phyloP scores from a whole-genome alignment of 2,113 vertebrate genomes.

The Porphyrio hochstetteri region DNA sequence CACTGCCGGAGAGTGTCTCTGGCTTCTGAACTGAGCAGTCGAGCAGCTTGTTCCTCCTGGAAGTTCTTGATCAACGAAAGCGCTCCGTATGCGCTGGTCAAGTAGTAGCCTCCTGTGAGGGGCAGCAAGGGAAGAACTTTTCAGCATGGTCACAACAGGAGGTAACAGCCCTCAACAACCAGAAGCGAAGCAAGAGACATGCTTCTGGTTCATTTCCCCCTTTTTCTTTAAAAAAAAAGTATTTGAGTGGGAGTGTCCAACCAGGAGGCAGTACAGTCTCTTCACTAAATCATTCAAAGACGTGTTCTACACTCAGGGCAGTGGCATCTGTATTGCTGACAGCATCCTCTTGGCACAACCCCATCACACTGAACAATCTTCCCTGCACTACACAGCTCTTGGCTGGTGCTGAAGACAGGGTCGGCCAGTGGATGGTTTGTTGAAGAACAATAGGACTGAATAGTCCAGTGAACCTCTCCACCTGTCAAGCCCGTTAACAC shows the following conservation, averaged over 20 bases:
- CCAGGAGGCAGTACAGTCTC: neutral
- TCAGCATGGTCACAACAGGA: neutral
- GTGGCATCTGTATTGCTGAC: neutral
- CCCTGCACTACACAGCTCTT: neutral
- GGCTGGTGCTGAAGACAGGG: neutral
- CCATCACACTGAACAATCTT: neutral
- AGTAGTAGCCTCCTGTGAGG: conserved; percentile 90
- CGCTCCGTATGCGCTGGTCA: conserved; percentile 94
- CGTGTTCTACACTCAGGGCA: neutral
- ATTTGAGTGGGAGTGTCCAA: neutral
- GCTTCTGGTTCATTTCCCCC: neutral
- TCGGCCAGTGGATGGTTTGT: neutral
- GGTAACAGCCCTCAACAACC: too few species aligned
- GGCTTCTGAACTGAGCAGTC: conserved; percentile 89
- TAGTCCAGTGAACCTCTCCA: neutral
- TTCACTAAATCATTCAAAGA: neutral
- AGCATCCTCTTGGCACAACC: neutral
- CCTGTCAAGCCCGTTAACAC: neutral
- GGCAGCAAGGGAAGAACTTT: neutral
- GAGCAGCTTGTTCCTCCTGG: conserved; percentile 94
- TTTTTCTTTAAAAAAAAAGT: neutral
- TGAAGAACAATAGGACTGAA: neutral
- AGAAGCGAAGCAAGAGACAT: neutral
- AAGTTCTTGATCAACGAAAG: conserved; percentile 96
- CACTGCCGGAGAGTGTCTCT: conserved; percentile 93